phyloP scores from a whole-genome alignment of 2,888 invertebrate species.

The Campoletis raptor region DNA sequence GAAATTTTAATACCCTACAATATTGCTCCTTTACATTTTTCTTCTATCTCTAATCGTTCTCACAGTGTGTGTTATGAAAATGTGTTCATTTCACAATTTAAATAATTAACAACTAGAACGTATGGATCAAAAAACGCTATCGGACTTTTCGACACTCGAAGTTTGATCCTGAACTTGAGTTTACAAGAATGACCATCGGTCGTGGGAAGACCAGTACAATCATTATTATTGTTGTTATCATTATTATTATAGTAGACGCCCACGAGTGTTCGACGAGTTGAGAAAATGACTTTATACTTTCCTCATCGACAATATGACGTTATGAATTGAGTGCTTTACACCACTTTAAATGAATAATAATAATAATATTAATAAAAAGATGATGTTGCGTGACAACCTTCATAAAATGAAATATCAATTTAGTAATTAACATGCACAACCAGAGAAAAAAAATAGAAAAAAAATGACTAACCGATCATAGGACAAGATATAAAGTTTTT shows the following conservation, averaged over 20 bases:
- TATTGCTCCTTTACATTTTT: not conserved
- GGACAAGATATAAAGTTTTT: not conserved
- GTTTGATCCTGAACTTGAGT: not conserved
- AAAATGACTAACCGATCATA: not conserved
- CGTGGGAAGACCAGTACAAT: not conserved
- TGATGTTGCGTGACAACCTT: not conserved
- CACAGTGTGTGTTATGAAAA: not conserved
- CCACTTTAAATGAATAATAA: not conserved
- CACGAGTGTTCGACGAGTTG: not conserved
- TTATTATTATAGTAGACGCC: not conserved
- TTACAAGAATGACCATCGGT: not conserved
- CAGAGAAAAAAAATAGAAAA: not conserved
- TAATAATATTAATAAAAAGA: not conserved
- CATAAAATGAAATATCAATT: constrained; percentile 2
- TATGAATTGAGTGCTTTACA: not conserved
- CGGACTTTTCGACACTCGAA: not conserved
- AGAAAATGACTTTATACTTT: not conserved
- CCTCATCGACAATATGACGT: not conserved
- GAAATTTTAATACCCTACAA: not conserved
- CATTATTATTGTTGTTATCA: not conserved
- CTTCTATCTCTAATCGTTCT: not conserved
- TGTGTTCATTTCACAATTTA: not conserved
- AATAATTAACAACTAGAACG: not conserved
- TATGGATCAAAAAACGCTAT: not conserved
- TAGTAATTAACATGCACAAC: not conserved